These are phyloP conservation scores for Alethe castanea DNA, from an alignment of 2,113 vertebrate genomes.

Conservation along the genomic window DNA sequence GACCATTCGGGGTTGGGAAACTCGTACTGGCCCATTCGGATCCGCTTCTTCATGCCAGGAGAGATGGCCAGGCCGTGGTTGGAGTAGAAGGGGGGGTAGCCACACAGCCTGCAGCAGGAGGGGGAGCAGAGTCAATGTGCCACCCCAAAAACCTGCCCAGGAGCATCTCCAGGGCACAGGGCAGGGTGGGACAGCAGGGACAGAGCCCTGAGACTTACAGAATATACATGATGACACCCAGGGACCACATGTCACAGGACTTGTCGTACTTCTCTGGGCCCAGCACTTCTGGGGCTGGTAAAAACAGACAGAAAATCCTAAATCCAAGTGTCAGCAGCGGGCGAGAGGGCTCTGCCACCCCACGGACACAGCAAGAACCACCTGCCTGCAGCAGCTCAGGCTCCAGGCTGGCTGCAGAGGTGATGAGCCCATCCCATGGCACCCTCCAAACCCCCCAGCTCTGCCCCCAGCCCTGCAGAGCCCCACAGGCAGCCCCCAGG, in stretches of 20 bases:
- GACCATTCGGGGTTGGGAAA: slow-evolving; percentile 98
- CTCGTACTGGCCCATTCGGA: slow-evolving; percentile 95
- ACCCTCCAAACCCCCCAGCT: neutral
- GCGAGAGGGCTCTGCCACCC: neutral
- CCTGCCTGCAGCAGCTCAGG: neutral
- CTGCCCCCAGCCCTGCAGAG: neutral
- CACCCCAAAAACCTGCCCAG: neutral
- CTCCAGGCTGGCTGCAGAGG: neutral
- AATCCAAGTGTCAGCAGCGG: rapidly evolving
- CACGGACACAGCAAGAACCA: rapidly evolving
- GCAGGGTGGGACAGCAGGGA: neutral
- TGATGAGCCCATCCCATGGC: rapidly evolving
- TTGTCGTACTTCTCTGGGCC: slow-evolving; percentile 99
- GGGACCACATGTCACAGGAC: slow-evolving; percentile 99
- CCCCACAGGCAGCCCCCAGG: neutral
- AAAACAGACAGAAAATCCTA: neutral
- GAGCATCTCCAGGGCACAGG: rapidly evolving
- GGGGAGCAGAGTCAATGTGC: rapidly evolving
- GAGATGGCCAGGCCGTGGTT: slow-evolving; percentile 97
- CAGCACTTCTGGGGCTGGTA: slow-evolving; percentile 91
- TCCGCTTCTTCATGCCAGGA: slow-evolving; percentile 97
- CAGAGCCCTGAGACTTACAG: slow-evolving; percentile 77
- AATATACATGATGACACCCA: slow-evolving; percentile 99
- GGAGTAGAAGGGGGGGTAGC: slow-evolving; percentile 97
- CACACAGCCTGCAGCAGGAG: slow-evolving; percentile 81